These are phyloP conservation scores for Linnaemya tessellans DNA, from an alignment of 2,888 invertebrate genomes.

Conservation along the genomic window DNA sequence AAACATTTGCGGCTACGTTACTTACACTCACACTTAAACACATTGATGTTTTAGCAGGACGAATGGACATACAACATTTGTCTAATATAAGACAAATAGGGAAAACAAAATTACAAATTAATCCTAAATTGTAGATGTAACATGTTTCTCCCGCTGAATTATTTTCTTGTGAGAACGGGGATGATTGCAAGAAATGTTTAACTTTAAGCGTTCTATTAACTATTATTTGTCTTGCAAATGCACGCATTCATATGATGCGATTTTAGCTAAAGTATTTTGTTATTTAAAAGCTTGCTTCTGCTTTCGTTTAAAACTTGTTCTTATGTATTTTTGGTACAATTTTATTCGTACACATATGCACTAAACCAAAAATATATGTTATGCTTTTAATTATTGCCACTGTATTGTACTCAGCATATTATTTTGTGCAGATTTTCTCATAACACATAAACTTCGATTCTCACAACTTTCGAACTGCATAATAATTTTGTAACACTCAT, in stretches of 20 bases:
- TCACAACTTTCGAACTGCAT: too few species aligned
- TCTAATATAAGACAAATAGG: constrained; percentile 74
- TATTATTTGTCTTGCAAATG: background rate
- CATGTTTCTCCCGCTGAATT: constrained; percentile 43
- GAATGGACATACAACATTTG: constrained; percentile 22
- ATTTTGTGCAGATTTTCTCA: constrained; percentile 28
- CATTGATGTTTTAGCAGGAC: constrained; percentile 62
- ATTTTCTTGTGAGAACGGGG: background rate
- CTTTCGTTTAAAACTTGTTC: constrained; percentile 8
- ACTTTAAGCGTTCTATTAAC: constrained; percentile 26
- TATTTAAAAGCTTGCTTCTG: constrained; percentile 34
- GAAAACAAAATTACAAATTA: constrained; percentile 78
- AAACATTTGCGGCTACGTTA: constrained; percentile 29
- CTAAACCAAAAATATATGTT: background rate
- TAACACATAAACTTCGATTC: too few species aligned
- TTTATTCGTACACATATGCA: background rate
- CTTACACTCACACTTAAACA: constrained; percentile 63
- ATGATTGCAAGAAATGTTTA: background rate
- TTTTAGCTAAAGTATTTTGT: background rate
- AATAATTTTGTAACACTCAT: too few species aligned
- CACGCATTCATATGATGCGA: background rate
- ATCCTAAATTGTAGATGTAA: constrained; percentile 74
- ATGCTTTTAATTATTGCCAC: background rate
- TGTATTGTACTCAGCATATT: background rate
- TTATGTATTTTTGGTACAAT: background rate